A percentile compares a stretch with the other conserved stretches of the same genome.
phyloP scores from a whole-genome alignment of 2,113 vertebrate species.

The Suricata suricatta region DNA sequence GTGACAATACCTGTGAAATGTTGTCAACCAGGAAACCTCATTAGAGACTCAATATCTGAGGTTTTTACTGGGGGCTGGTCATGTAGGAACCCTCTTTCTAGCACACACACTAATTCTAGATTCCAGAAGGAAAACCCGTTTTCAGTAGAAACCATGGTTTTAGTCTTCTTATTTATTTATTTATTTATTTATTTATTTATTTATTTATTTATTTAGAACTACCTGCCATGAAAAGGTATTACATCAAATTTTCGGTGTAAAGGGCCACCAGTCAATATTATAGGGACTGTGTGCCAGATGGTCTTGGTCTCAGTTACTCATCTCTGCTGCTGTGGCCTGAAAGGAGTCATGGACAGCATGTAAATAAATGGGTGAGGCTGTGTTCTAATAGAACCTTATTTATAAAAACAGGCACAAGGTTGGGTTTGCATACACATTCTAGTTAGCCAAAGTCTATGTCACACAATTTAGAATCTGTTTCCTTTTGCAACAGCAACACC shows the following conservation, averaged over 20 bases:
- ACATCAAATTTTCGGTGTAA: not conserved
- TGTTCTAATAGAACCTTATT: not conserved
- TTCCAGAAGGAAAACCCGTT: not conserved
- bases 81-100: not conserved
- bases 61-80: not conserved
- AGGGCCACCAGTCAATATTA: not conserved
- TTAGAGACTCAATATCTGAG: not conserved
- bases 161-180: too few relatives aligned
- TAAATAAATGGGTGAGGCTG: too few relatives aligned
- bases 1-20: not conserved
- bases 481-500: not conserved
- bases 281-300: not conserved
- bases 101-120: not conserved
- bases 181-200: not conserved
- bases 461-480: not conserved
- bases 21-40: not conserved
- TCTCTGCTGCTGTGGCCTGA: not conserved
- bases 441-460: not conserved
- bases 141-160: not conserved
- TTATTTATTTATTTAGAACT: not conserved
- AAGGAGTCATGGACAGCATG: not conserved
- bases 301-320: not conserved
- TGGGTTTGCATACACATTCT: not conserved
- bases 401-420: too few relatives aligned
- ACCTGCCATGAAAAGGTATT: not conserved